These are phyloP conservation scores for Drosophila azteca DNA, from an alignment of 1,140 invertebrate genomes.

Conservation along the genomic window DNA sequence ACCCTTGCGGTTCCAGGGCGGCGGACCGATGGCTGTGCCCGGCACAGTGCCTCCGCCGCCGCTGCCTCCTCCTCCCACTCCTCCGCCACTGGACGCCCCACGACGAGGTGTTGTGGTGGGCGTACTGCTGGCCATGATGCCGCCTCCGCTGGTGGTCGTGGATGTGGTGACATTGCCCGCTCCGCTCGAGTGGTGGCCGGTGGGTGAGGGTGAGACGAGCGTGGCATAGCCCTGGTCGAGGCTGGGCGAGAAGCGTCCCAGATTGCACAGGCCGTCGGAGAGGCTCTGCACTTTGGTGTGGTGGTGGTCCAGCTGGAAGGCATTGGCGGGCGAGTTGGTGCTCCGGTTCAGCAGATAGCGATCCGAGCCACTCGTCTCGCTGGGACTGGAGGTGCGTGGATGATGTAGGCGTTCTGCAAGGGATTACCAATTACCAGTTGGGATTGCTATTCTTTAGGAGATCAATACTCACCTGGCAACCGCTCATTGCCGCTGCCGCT, in stretches of 20 bases:
- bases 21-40: conserved; percentile 60
- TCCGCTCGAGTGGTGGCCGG: conserved; percentile 68
- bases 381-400: conserved; percentile 77
- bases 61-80: conserved; percentile 26
- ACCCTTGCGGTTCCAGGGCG: conserved; percentile 79
- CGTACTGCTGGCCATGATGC: conserved; percentile 72
- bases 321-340: conserved; percentile 74
- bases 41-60: conserved; percentile 2
- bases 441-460: neutral
- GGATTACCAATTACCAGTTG: neutral
- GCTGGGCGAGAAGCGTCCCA: conserved; percentile 85
- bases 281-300: conserved; percentile 80
- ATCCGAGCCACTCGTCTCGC: conserved; percentile 83
- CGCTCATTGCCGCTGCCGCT: conserved; percentile 75
- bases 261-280: conserved; percentile 79
- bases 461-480: conserved; percentile 61
- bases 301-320: conserved; percentile 72
- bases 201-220: conserved; percentile 86
- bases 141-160: conserved; percentile 55
- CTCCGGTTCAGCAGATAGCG: conserved; percentile 79
- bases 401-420: conserved; percentile 65
- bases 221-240: conserved; percentile 91
- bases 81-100: conserved; percentile 35
- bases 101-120: conserved; percentile 59
- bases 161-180: conserved; percentile 56